Conservation (phyloP, 2,888 invertebrate species). For the Drosophila atripex region DNA sequence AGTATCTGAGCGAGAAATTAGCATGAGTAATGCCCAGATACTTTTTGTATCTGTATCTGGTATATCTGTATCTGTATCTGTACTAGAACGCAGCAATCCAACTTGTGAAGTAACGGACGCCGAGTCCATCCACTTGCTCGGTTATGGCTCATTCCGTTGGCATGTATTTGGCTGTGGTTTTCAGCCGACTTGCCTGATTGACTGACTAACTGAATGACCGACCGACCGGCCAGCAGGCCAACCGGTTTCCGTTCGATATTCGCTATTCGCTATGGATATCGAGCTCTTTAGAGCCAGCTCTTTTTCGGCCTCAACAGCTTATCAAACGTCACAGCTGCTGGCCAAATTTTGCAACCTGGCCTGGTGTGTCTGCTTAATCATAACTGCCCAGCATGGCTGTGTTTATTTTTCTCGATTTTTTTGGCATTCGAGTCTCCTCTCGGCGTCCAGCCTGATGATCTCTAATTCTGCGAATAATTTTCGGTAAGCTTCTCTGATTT, state of each 20-base stretch:
- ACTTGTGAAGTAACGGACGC: slow-evolving; percentile 31
- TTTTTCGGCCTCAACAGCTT: slow-evolving; percentile 32
- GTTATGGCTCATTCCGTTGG: slow-evolving; percentile 69
- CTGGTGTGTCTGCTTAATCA: slow-evolving; percentile 33
- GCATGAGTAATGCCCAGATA: slow-evolving; percentile 45
- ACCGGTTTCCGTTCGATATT: slow-evolving; percentile 69
- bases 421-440: slow-evolving; percentile 4
- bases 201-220: slow-evolving; percentile 31
- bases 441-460: not conserved
- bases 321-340: slow-evolving; percentile 48
- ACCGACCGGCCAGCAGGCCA: too few relatives aligned
- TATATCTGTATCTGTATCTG: slow-evolving; percentile 17
- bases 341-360: slow-evolving; percentile 42
- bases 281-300: slow-evolving; percentile 18
- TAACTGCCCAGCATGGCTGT: slow-evolving; percentile 17
- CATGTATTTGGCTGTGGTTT: slow-evolving; percentile 63
- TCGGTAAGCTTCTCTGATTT: slow-evolving; percentile 27
- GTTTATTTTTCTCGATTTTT: not conserved
- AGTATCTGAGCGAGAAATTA: slow-evolving; percentile 55
- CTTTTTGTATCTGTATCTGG: not conserved
- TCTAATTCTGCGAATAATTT: slow-evolving; percentile 30
- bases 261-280: slow-evolving; percentile 27
- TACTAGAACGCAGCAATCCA: slow-evolving; percentile 17
- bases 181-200: slow-evolving; percentile 47
- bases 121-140: slow-evolving; percentile 59